Conservation (phyloP, 64 coral and sea anemone species). For the Platygyra sinensis region DNA sequence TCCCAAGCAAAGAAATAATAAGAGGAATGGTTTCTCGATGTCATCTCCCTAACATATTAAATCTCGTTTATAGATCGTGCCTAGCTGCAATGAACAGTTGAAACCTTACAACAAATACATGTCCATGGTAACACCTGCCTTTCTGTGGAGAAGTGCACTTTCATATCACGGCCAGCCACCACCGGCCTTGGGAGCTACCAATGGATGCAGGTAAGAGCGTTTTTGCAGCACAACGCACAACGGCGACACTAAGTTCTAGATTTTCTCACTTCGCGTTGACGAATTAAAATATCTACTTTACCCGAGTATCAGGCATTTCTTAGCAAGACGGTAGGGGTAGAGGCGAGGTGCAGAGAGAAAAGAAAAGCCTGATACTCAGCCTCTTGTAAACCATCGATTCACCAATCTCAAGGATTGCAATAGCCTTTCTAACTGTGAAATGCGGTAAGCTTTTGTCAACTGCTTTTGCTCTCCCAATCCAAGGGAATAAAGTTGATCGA, state of each 20-base stretch:
- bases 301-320: no score
- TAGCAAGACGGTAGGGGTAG: no score
- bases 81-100: background rate
- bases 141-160: background rate
- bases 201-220: background rate
- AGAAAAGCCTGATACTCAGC: no score
- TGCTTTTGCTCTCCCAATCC: background rate
- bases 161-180: constrained; percentile 1
- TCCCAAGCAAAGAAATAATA: no score
- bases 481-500: background rate
- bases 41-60: background rate
- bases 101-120: background rate
- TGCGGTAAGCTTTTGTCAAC: background rate
- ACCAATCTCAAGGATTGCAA: no score
- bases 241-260: background rate
- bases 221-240: background rate
- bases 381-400: no score
- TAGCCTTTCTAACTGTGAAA: background rate
- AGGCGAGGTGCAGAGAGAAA: no score
- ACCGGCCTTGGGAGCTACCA: background rate
- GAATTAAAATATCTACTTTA: no score
- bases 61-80: background rate
- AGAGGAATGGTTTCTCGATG: no score
- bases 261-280: no score
- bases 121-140: background rate